Percentiles rank a stretch among this genome's conserved stretches.
Conservation (phyloP, 2,888 invertebrate species). For the Lasioglossum malachurum region DNA sequence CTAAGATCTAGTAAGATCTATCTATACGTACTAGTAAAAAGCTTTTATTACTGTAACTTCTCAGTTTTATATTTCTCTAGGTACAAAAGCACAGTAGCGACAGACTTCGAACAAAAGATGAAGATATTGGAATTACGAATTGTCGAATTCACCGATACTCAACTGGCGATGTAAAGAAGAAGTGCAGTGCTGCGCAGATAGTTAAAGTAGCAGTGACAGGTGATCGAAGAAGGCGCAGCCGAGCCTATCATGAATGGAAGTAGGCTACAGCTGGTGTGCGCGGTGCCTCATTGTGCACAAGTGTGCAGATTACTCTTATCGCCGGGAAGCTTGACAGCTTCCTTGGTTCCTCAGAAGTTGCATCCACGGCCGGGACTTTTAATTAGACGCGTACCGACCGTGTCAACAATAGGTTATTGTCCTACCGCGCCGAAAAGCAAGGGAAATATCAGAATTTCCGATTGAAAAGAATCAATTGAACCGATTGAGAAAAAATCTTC, state of each 20-base stretch:
- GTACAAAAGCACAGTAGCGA: background rate
- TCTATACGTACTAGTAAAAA: no score
- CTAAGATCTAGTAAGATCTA: no score
- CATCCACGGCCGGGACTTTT: background rate
- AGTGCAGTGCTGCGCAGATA: background rate
- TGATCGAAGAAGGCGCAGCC: background rate
- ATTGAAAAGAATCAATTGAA: background rate
- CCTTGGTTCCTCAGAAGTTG: constrained; percentile 1
- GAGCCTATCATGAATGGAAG: background rate
- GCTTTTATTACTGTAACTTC: no score
- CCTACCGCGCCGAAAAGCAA: background rate
- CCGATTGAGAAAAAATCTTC: background rate
- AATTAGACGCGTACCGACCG: background rate
- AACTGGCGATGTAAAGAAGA: background rate
- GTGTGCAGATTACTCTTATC: constrained; percentile 18
- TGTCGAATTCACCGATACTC: background rate
- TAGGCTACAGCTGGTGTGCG: constrained; percentile 7
- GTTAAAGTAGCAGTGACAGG: background rate
- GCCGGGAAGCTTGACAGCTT: constrained; percentile 10
- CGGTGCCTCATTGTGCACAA: background rate
- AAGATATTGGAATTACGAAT: background rate
- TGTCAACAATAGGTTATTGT: constrained; percentile 17
- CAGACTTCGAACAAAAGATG: background rate
- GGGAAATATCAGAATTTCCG: background rate
- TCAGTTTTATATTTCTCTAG: background rate